A percentile compares a stretch with the other conserved stretches of the same genome.
Conservation (phyloP, 2,888 invertebrate genomes). For the Volucella bombylans region DNA sequence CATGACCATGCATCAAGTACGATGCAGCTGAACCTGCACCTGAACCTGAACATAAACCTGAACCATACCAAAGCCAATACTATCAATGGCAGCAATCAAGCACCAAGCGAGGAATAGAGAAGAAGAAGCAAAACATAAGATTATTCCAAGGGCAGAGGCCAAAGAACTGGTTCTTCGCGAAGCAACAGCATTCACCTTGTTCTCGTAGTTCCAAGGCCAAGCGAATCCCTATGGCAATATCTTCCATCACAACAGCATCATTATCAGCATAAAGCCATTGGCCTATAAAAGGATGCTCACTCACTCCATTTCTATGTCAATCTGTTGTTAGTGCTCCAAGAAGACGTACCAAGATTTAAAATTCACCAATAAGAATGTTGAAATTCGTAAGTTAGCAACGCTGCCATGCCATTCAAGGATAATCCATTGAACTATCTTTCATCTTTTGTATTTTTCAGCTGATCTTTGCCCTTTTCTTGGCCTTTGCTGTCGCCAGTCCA, state of each 20-base stretch:
- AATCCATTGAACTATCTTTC: not conserved
- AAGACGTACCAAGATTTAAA: slow-evolving; percentile 26
- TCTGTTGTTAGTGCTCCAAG: slow-evolving; percentile 54
- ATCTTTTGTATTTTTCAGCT: slow-evolving; percentile 44
- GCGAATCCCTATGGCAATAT: not conserved
- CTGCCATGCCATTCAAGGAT: slow-evolving; percentile 12
- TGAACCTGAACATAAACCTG: not conserved
- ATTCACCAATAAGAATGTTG: slow-evolving; percentile 42
- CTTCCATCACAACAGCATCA: not conserved
- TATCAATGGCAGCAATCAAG: slow-evolving; percentile 21
- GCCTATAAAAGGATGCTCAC: slow-evolving; percentile 63
- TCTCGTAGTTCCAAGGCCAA: not conserved
- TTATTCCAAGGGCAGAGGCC: slow-evolving; percentile 56
- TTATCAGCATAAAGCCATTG: not conserved
- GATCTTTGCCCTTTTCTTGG: slow-evolving; percentile 81
- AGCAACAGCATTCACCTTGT: slow-evolving; percentile 29
- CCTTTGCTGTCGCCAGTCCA: slow-evolving; percentile 84
- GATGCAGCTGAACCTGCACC: not conserved
- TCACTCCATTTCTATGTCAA: slow-evolving; percentile 48
- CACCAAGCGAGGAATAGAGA: not conserved
- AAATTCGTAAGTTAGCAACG: slow-evolving; percentile 53
- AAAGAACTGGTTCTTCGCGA: slow-evolving; percentile 57
- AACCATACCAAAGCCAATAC: slow-evolving; percentile 14
- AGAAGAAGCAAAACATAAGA: slow-evolving; percentile 12
- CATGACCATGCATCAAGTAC: slow-evolving; percentile 35